These are phyloP conservation scores for Podarcis siculus DNA, from an alignment of 2,797 vertebrate genomes.

Conservation along the genomic window DNA sequence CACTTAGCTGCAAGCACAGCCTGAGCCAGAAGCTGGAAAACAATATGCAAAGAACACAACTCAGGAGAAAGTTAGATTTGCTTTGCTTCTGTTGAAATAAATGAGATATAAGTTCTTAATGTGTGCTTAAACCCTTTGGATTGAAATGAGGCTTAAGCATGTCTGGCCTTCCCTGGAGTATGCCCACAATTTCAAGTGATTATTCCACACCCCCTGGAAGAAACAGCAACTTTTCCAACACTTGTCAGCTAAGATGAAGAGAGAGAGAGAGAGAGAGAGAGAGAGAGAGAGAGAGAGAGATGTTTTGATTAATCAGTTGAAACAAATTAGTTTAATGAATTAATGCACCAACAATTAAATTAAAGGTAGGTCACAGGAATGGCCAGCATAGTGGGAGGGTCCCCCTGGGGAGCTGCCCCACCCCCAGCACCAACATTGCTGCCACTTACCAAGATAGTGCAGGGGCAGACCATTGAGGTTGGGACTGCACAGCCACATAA, in stretches of 20 bases:
- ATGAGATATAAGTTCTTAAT: background rate
- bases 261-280: too few species aligned
- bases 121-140: background rate
- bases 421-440: too few species aligned
- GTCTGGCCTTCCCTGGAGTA: background rate
- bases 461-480: too few species aligned
- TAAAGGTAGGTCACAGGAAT: background rate
- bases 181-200: background rate
- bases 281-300: too few species aligned
- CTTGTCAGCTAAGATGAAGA: background rate
- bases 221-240: background rate
- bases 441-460: too few species aligned
- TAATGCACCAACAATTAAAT: background rate
- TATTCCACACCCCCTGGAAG: background rate
- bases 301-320: background rate
- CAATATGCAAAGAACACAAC: background rate
- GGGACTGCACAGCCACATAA: background rate
- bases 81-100: background rate
- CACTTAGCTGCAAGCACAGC: background rate
- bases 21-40: background rate
- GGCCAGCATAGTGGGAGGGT: too few species aligned
- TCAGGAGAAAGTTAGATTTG: background rate
- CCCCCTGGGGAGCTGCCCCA: too few species aligned
- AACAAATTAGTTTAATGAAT: background rate
- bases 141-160: background rate